Percentiles rank a stretch among this genome's conserved stretches.
These are phyloP conservation scores for Eilema sororculum DNA, from an alignment of 2,888 invertebrate genomes.

Conservation along the genomic window DNA sequence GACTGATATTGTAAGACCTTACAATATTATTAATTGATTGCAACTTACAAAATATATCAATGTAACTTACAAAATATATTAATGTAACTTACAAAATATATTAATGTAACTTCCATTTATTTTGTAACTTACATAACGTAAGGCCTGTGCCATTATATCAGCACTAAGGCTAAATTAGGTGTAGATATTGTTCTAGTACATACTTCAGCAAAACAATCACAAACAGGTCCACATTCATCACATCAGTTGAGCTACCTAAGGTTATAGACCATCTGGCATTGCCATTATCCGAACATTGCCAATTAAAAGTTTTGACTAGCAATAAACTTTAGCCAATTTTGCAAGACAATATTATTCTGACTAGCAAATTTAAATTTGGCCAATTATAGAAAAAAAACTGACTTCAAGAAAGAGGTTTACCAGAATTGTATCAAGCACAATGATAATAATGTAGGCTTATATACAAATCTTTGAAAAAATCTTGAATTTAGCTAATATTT, in stretches of 20 bases:
- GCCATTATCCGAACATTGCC: not conserved
- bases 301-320: not conserved
- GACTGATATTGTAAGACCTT: not conserved
- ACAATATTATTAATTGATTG: not conserved
- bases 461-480: no score
- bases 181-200: conserved; percentile 1
- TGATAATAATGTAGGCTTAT: not conserved
- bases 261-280: not conserved
- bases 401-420: not conserved
- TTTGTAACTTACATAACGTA: not conserved
- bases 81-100: not conserved
- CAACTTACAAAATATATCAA: not conserved
- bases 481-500: no score
- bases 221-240: no score
- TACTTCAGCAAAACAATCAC: not conserved
- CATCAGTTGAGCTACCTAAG: not conserved
- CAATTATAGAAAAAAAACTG: not conserved
- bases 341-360: not conserved
- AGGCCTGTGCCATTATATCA: not conserved
- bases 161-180: not conserved
- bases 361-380: not conserved
- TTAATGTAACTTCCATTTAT: not conserved
- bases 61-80: not conserved
- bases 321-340: not conserved
- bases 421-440: not conserved